Percentiles rank a stretch among this genome's conserved stretches.
Evolutionary conservation across 2,113 vertebrate genomes (phyloP).

Genomic region (Campylomormyrus tamandua): DNA sequence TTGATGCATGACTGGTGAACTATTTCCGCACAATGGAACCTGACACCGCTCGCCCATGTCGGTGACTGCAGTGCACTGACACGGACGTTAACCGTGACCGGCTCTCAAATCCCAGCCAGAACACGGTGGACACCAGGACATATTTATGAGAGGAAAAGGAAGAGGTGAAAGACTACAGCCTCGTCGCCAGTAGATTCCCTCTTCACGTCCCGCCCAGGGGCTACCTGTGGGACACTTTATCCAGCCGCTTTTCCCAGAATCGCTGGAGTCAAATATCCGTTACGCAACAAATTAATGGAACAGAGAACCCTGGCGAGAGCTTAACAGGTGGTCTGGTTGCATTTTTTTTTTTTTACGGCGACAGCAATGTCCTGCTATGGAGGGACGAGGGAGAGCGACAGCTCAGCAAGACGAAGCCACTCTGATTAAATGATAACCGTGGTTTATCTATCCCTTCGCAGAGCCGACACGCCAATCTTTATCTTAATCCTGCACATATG

Average conservation of each 20-base stretch:
- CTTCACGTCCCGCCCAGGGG: neutral
- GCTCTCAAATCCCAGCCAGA: neutral
- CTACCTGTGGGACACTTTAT: neutral
- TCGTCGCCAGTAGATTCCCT: neutral
- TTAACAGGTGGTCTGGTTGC: neutral
- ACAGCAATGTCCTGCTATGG: neutral
- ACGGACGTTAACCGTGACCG: neutral
- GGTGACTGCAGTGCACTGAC: neutral
- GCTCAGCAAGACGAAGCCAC: conserved; percentile 16
- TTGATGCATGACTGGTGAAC: neutral
- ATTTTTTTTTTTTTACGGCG: neutral
- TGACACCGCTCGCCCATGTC: neutral
- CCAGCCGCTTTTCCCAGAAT: neutral
- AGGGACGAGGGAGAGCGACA: neutral
- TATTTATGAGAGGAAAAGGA: neutral
- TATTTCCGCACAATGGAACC: neutral
- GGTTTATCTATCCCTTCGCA: conserved; percentile 42
- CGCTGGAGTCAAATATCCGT: neutral
- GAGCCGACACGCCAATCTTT: conserved; percentile 41
- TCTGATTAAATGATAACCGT: conserved; percentile 33
- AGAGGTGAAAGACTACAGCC: neutral
- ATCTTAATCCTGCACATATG: conserved; percentile 39
- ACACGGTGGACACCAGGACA: neutral
- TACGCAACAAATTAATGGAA: neutral
- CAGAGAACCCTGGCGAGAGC: neutral